Base-by-base conservation (phyloP, 2,888 invertebrate genomes). In the Apoda limacodes region DNA sequence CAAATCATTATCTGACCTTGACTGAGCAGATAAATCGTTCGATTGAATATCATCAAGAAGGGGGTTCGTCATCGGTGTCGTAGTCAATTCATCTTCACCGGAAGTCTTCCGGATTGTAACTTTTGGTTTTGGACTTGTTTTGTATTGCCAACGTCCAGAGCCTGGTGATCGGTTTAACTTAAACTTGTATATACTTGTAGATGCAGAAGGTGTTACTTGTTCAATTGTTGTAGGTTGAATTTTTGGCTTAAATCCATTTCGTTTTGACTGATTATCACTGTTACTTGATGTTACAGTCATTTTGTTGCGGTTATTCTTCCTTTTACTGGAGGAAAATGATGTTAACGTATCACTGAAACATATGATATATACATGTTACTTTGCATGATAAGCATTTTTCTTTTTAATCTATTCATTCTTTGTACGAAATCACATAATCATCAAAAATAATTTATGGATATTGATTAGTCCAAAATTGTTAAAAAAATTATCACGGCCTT, bases 81-180 rank as follows among this genome's bases (percentile, higher is more conserved):
- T 75, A 5, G 7, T 6, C 41, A 64, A 60, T 13, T 75, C 75
- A 35, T 84, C 84, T 33, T 84, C 84, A 32, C 82, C 82, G 30
- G 80, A 82, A 47, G 85, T 84, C 56, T 91, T 90, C 30, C 91
- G 82, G 44, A 93, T 93, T 28, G 87, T 87, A 5, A 94, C 88
- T 60, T 92, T 85, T 3, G 94, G 93, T 62, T 93, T 94, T 0
- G 93, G 88, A 13, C 93, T 90, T 6, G 93, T 92, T 71, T 93
- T 93, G 66, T 93, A 94, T 50, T 93, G 92, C 94, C 94, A 94
- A 45, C 94, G 86, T 30, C 93, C 93, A 24, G 90, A 88, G 3
- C 93, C 93, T 26, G 89, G 91, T 9, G 92, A 83, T 25, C 93
- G 83, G 54, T 92, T 90, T 23, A 93, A 70, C 61, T 93, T 93